A percentile compares a stretch with the other conserved stretches of the same genome.
Evolutionary conservation across 2,888 invertebrate genomes (phyloP).

Genomic region (Tiliacea citrago): DNA sequence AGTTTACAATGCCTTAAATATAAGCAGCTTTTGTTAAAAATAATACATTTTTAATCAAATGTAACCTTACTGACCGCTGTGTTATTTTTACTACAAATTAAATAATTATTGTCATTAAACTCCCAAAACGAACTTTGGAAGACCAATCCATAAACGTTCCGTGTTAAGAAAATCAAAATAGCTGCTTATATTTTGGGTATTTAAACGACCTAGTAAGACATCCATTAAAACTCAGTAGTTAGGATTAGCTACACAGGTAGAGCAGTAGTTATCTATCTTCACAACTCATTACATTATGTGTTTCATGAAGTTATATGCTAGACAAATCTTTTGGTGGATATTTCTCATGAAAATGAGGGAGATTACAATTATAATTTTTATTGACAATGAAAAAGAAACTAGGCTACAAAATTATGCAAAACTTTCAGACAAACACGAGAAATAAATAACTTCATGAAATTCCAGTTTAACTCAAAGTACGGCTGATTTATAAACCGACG

Average conservation of each 20-base stretch:
- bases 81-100: slow-evolving; percentile 12
- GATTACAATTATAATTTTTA: background rate
- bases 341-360: background rate
- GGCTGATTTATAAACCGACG: slow-evolving; percentile 60
- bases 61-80: slow-evolving; percentile 39
- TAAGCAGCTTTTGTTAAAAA: slow-evolving; percentile 56
- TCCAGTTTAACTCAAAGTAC: slow-evolving; percentile 51
- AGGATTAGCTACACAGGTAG: slow-evolving; percentile 62
- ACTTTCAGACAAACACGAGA: background rate
- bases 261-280: slow-evolving; percentile 60
- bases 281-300: slow-evolving; percentile 55
- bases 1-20: slow-evolving; percentile 38
- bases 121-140: slow-evolving; percentile 53
- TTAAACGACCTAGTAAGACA: slow-evolving; percentile 22
- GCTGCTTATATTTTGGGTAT: slow-evolving; percentile 53
- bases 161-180: slow-evolving; percentile 25
- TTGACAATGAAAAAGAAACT: background rate
- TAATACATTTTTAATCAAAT: slow-evolving; percentile 17
- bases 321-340: background rate
- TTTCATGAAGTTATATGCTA: slow-evolving; percentile 57
- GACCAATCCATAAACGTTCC: slow-evolving; percentile 21
- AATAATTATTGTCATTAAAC: background rate
- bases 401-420: background rate
- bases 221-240: slow-evolving; percentile 59
- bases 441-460: slow-evolving; percentile 63